These are phyloP conservation scores for Agelaius phoeniceus DNA, from an alignment of 2,113 vertebrate species.

Conservation along the genomic window DNA sequence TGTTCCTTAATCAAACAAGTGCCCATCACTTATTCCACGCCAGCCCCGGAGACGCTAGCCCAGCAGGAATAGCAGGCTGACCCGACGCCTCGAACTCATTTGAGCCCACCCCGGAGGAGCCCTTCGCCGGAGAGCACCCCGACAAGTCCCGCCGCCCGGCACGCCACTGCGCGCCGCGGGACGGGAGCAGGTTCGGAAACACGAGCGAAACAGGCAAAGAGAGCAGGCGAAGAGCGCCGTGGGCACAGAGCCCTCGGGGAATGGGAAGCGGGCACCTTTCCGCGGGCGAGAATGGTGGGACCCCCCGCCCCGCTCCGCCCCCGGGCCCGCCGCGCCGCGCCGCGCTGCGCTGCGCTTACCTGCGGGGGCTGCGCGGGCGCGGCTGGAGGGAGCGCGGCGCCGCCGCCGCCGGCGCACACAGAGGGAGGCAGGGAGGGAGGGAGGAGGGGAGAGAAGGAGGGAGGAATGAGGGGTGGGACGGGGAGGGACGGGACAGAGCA, in stretches of 20 bases:
- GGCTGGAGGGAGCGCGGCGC: neutral
- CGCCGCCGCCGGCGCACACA: neutral
- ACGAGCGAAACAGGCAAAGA: neutral
- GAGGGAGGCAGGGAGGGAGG: neutral
- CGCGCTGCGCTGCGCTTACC: slow-evolving; percentile 23
- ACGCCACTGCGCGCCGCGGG: neutral
- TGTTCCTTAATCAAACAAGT: neutral
- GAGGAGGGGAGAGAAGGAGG: no score
- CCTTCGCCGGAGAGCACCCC: rapidly evolving
- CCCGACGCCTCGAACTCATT: neutral
- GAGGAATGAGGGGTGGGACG: no score
- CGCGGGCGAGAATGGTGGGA: neutral
- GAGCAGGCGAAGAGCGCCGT: no score
- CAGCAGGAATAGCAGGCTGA: neutral
- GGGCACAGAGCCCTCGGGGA: neutral
- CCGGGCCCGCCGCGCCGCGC: neutral
- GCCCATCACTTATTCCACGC: neutral
- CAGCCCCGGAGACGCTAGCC: neutral
- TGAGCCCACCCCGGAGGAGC: neutral
- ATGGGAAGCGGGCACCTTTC: neutral
- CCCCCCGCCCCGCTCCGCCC: neutral
- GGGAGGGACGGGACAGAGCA: no score
- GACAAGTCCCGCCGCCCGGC: neutral
- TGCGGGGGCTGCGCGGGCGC: neutral
- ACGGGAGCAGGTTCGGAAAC: rapidly evolving